Percentiles rank a stretch among this genome's conserved stretches.
These are phyloP conservation scores for Alouatta palliata DNA, from an alignment of 2,113 vertebrate genomes.

Conservation along the genomic window DNA sequence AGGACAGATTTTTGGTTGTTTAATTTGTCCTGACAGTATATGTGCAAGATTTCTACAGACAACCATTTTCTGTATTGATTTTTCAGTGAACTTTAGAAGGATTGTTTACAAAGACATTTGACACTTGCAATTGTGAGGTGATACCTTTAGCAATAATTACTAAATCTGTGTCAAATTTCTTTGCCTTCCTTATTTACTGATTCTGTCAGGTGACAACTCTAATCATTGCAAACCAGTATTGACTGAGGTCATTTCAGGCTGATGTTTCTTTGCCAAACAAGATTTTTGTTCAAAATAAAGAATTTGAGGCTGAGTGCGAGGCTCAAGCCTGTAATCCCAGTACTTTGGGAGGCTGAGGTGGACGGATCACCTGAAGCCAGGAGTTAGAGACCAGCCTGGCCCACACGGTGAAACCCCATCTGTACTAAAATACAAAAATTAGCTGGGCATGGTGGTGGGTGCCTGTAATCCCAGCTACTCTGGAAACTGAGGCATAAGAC, in stretches of 20 bases:
- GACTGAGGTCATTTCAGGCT: conserved; percentile 54
- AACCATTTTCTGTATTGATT: conserved; percentile 71
- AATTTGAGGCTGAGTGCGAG: no score
- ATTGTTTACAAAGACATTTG: conserved; percentile 76
- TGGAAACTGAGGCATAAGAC: no score
- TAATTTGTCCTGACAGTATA: conserved; percentile 53
- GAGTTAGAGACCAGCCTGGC: no score
- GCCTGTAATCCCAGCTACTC: no score
- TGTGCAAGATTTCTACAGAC: conserved; percentile 57
- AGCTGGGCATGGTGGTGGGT: no score
- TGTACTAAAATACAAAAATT: no score
- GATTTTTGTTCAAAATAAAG: conserved; percentile 45
- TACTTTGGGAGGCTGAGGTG: no score
- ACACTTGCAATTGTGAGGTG: conserved; percentile 45
- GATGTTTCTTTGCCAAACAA: background rate
- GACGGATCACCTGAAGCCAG: no score
- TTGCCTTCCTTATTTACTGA: conserved; percentile 63
- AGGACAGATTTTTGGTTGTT: conserved; percentile 35
- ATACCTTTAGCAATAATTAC: conserved; percentile 77
- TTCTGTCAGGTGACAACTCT: conserved; percentile 61
- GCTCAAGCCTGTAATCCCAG: no score
- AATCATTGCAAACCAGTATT: conserved; percentile 49
- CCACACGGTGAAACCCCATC: no score
- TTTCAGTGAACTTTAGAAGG: conserved; percentile 64
- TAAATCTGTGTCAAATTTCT: conserved; percentile 72